Conservation (phyloP, 1,140 invertebrate species). For the Bactericera cockerelli region DNA sequence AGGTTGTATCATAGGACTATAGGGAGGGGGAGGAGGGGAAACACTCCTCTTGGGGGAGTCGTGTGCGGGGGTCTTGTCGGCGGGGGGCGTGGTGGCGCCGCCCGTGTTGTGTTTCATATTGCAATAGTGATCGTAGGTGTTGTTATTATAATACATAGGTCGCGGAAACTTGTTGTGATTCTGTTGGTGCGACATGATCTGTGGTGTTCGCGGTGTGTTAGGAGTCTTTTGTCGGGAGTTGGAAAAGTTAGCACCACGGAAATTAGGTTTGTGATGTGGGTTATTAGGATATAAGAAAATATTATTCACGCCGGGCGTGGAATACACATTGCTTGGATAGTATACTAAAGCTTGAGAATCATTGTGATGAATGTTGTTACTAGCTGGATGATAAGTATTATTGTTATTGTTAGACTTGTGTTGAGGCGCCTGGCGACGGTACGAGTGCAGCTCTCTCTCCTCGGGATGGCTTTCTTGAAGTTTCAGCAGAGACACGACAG, state of each 20-base stretch:
- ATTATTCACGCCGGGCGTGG: neutral
- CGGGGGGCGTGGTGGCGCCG: neutral
- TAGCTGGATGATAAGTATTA: neutral
- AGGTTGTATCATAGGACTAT: constrained; percentile 3
- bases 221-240: neutral
- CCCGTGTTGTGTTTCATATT: neutral
- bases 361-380: neutral
- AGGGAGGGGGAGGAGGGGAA: neutral
- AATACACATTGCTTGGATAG: constrained; percentile 4
- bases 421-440: neutral
- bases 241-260: neutral
- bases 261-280: neutral
- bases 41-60: constrained; percentile 4
- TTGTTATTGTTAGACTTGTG: neutral
- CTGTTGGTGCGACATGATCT: neutral
- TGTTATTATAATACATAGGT: neutral
- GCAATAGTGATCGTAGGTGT: neutral
- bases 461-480: neutral
- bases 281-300: neutral
- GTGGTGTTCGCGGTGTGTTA: neutral
- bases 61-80: neutral
- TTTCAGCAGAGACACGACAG: neutral
- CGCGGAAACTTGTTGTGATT: neutral
- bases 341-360: neutral
- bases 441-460: neutral